Base-by-base conservation (phyloP, 1,140 invertebrate genomes). In the Heliothis subflexa region DNA sequence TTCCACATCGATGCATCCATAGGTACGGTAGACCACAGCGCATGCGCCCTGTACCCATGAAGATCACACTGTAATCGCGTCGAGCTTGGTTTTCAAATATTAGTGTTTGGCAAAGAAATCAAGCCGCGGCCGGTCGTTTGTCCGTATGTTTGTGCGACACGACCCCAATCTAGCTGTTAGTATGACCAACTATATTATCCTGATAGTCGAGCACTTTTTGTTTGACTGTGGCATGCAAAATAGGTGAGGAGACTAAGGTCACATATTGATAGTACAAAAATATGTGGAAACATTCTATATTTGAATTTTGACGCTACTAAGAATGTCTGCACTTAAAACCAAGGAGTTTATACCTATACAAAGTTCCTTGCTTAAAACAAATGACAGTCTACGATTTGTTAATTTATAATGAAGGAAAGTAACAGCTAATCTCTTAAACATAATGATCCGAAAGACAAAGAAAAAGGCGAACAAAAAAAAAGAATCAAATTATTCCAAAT, bases 81-180 rank as follows among this genome's bases (percentile, higher is more conserved):
- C 78, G 83, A 83, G 82, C 84, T 86, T 83, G 83, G 85, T 88
- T 89, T 89, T 88, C 91, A 93, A 93, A 93, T 91, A 93, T 93
- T 92, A 89, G 89, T 93, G 89, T 92, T 93, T 92, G 91, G 83
- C 89, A 92, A 93, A 92, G 91, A 91, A 93, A 89, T 89, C 86
- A 83, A 89, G 82, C 84, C 87, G 83, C 82, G 79, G 81, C 59
- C 81, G 75, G 80, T 21, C 88, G 89, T 86, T 88, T 88, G 87
- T 86, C 82, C 80, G 85, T 80, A 28, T 78, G 84, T 89, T 87
- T 87, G 89, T 86, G 12, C 71, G 49, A 52, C 75, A 79, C 84
- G 84, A 88, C 89, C 84, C 85, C 88, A 88, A 88, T 88, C 88
- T 86, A 68, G 71, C 66, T 79, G 71, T 79, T 82, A 70, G 49